Evolutionary conservation across 2,888 invertebrate species (phyloP).

Genomic region (Ormyrus rosae): DNA sequence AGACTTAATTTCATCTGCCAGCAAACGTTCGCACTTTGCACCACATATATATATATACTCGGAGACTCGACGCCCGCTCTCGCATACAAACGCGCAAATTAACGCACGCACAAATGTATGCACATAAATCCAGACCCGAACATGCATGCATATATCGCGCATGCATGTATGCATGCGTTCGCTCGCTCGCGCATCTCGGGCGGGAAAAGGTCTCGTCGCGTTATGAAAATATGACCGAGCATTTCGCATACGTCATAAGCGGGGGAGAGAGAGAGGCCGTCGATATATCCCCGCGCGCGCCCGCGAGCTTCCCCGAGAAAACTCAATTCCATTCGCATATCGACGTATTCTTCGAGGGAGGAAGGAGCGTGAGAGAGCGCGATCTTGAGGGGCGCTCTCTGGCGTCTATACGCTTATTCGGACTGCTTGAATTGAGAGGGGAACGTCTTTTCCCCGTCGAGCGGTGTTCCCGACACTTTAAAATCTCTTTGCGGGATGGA

Average conservation of each 20-base stretch:
- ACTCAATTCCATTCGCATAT: constrained; percentile 38
- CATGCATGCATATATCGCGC: not conserved
- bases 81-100: not conserved
- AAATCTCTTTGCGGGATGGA: too few species aligned
- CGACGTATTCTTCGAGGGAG: not conserved
- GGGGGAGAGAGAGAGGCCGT: not conserved
- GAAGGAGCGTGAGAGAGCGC: not conserved
- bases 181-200: not conserved
- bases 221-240: constrained; percentile 1
- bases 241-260: constrained; percentile 15
- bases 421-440: too few species aligned
- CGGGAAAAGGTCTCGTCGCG: not conserved
- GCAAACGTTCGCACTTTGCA: too few species aligned
- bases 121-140: not conserved
- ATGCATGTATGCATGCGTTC: not conserved
- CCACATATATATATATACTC: not conserved
- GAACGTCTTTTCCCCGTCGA: too few species aligned
- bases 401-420: too few species aligned
- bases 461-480: too few species aligned
- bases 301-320: not conserved
- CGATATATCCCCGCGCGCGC: not conserved
- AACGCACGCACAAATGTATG: not conserved
- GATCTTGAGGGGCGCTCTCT: not conserved
- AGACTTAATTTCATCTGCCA: too few species aligned
- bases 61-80: not conserved